These are phyloP conservation scores for Drosophila repletoides DNA, from an alignment of 1,140 invertebrate species.

Conservation along the genomic window DNA sequence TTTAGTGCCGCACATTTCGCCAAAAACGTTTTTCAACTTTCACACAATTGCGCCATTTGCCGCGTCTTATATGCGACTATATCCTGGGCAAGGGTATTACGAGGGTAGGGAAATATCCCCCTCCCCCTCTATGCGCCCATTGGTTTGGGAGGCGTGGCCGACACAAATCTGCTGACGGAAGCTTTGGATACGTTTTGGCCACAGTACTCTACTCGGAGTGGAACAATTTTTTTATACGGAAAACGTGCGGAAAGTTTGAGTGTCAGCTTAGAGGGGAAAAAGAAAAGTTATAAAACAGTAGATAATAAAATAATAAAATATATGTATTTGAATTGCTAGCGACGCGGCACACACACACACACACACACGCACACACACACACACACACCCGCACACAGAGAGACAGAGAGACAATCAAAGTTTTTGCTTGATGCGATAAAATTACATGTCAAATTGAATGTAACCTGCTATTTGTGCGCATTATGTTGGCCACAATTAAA, in stretches of 20 bases:
- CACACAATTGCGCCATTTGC: slow-evolving; percentile 80
- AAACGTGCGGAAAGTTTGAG: slow-evolving; percentile 80
- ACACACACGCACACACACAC: not conserved
- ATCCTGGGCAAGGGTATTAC: not conserved
- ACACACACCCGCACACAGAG: not conserved
- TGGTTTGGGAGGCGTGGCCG: slow-evolving; percentile 29
- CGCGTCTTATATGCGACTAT: slow-evolving; percentile 54
- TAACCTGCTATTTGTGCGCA: slow-evolving; percentile 78
- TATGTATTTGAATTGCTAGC: slow-evolving; percentile 75
- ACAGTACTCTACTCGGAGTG: too few relatives aligned
- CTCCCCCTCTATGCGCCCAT: too few relatives aligned
- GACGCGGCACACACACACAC: slow-evolving; percentile 32
- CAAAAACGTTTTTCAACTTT: slow-evolving; percentile 81
- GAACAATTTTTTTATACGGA: slow-evolving; percentile 76
- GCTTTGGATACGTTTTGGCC: slow-evolving; percentile 55
- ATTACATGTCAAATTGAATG: slow-evolving; percentile 80
- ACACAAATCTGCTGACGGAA: slow-evolving; percentile 79
- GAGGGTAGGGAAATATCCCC: not conserved
- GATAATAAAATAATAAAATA: slow-evolving; percentile 81
- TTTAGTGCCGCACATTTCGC: slow-evolving; percentile 79
- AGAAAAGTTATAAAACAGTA: slow-evolving; percentile 81
- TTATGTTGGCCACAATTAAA: slow-evolving; percentile 73
- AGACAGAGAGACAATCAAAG: slow-evolving; percentile 29
- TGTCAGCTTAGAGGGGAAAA: slow-evolving; percentile 72
- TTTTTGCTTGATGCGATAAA: slow-evolving; percentile 72